Evolutionary conservation across 2,797 vertebrate species (phyloP), one percentile per base, ranked within the genome.

Genomic region (Lepilemur ruficaudatus): DNA sequence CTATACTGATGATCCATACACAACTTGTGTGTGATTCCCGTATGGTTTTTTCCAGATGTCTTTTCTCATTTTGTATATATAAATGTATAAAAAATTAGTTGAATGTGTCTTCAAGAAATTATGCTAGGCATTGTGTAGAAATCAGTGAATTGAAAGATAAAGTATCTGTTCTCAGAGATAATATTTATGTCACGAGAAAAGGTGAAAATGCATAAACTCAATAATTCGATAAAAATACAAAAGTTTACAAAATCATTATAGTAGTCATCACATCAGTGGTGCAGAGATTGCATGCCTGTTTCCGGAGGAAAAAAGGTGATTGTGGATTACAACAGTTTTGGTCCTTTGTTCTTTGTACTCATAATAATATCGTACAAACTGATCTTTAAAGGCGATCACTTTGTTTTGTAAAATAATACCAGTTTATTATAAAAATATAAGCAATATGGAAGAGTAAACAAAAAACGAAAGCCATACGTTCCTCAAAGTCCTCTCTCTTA

Each of bases 31-130:
- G 17, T 46, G 20, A 79, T 78, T 90, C 46, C 61, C 55, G 3
- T 73, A 48, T 72, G 23, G 46, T 96, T 96, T 96, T 70, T 73
- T 23, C 79, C 67, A 81, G 57, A 80, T 93, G 25, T 76, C 81
- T 46, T 84, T 76, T 67, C 82, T 90, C 65, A 28, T 79, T 84
- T 15, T 95, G 18, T 35, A 63, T 38, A 55, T 25, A n/a, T 57
- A 84, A 63, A 43, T 46, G 22, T 38, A 67, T 92, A 22, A 46
- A 72, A 83, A 57, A 79, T 5, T 5, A 76, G 5, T 52, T 28
- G 35, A 72, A 46, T 78, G 52, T 76, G 46, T 90, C 7, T 83
- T 94, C 35, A 55, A 78, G 50, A 80, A 93, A 88, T 69, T 84
- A 14, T 83, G 35, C 48, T 79, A 63, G 25, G 38, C 50, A 46